These are phyloP conservation scores for Hemaris fuciformis DNA, from an alignment of 2,888 invertebrate species.

Conservation along the genomic window DNA sequence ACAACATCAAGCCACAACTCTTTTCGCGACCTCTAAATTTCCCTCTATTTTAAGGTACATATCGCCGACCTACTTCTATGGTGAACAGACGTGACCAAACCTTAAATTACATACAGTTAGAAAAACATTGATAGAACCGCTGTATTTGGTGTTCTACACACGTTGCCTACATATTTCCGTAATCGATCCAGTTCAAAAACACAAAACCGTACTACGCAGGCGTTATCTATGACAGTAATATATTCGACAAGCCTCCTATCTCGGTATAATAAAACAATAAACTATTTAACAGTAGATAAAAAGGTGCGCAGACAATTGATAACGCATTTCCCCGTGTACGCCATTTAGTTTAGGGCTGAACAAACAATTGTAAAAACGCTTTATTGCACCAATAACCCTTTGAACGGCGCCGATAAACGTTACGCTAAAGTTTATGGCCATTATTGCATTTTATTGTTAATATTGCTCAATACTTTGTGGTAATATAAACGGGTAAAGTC, in stretches of 20 bases:
- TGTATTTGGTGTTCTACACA: too few species aligned
- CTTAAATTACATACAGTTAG: too few species aligned
- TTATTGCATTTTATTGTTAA: background rate
- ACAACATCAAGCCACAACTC: too few species aligned
- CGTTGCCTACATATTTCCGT: background rate
- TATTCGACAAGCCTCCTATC: constrained; percentile 18
- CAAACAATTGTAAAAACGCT: constrained; percentile 1
- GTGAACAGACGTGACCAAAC: too few species aligned
- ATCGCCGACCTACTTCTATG: too few species aligned
- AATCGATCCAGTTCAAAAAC: background rate
- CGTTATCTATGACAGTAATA: constrained; percentile 6
- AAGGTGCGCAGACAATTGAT: constrained; percentile 39
- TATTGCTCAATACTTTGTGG: background rate
- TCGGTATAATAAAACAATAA: constrained; percentile 49
- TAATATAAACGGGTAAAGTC: background rate
- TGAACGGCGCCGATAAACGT: background rate
- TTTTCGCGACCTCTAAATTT: too few species aligned
- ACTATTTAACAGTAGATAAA: constrained; percentile 37
- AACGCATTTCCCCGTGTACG: constrained; percentile 51
- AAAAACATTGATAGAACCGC: too few species aligned
- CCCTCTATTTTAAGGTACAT: too few species aligned
- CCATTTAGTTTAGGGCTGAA: background rate
- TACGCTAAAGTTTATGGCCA: background rate
- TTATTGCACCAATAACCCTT: constrained; percentile 11
- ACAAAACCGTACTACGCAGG: background rate